Evolutionary conservation across 2,888 invertebrate genomes (phyloP).

Genomic region (Nycteola revayana): DNA sequence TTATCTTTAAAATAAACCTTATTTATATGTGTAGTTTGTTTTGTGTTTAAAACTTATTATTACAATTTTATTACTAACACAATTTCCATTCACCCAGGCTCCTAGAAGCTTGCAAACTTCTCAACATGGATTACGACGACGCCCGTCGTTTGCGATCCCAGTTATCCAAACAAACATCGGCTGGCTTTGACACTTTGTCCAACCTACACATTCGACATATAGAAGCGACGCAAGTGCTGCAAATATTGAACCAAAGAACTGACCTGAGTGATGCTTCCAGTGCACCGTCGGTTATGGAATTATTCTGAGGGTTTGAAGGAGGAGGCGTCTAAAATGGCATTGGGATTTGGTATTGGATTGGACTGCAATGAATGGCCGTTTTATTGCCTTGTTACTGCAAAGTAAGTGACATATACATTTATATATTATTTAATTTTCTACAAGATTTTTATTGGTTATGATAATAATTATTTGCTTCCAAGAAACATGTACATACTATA

Average conservation of each 20-base stretch:
- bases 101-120: slow-evolving; percentile 87
- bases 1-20: too few relatives aligned
- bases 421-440: too few relatives aligned
- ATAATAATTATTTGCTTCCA: too few relatives aligned
- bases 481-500: too few relatives aligned
- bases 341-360: slow-evolving; percentile 3
- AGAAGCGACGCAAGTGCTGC: slow-evolving; percentile 40
- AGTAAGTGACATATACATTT: not conserved
- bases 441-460: too few relatives aligned
- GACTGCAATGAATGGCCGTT: slow-evolving; percentile 12
- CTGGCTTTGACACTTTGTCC: slow-evolving; percentile 24
- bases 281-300: slow-evolving; percentile 62
- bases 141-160: slow-evolving; percentile 88
- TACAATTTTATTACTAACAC: too few relatives aligned
- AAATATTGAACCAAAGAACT: slow-evolving; percentile 67
- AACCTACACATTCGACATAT: slow-evolving; percentile 39
- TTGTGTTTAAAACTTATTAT: too few relatives aligned
- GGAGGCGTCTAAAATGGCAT: slow-evolving; percentile 46
- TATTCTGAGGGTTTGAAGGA: slow-evolving; percentile 65
- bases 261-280: slow-evolving; percentile 53
- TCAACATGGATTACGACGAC: slow-evolving; percentile 89
- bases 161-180: slow-evolving; percentile 56
- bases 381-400: slow-evolving; percentile 15
- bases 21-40: too few relatives aligned
- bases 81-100: slow-evolving; percentile 72